These are phyloP conservation scores for Microhierax caerulescens DNA, from an alignment of 2,797 vertebrate species.

Conservation along the genomic window DNA sequence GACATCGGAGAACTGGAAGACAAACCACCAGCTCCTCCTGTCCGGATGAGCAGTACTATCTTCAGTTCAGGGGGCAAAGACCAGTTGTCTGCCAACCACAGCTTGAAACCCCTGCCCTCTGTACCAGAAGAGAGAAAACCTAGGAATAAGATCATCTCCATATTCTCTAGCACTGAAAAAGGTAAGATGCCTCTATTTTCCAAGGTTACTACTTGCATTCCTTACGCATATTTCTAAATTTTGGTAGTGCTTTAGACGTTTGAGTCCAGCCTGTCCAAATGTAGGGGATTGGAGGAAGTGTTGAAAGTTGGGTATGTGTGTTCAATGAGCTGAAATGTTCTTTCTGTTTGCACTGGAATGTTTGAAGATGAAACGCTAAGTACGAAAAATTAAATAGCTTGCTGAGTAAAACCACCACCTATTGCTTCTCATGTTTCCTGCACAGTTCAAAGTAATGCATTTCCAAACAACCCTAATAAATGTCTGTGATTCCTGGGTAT, in stretches of 20 bases:
- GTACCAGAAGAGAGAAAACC: constrained; percentile 95
- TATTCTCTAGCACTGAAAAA: constrained; percentile 92
- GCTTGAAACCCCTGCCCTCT: constrained; percentile 92
- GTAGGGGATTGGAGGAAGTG: neutral
- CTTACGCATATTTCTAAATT: neutral
- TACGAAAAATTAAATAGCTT: neutral
- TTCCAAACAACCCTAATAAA: neutral
- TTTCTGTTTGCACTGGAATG: neutral
- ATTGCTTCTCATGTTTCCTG: neutral
- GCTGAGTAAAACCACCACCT: neutral
- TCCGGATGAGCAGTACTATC: constrained; percentile 92
- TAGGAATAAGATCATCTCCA: constrained; percentile 95
- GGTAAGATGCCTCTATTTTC: constrained; percentile 69
- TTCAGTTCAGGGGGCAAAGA: constrained; percentile 87
- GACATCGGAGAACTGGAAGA: constrained; percentile 96
- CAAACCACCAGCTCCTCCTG: constrained; percentile 94
- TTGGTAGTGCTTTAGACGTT: neutral
- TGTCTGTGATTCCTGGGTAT: neutral
- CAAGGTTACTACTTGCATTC: neutral
- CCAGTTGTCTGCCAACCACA: constrained; percentile 88
- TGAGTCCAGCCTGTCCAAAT: neutral
- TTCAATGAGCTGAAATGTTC: neutral
- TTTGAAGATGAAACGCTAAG: neutral
- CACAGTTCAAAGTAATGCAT: neutral
- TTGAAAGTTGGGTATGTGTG: neutral